Evolutionary conservation across 2,888 invertebrate genomes (phyloP).

Genomic region (Agrenia bidenticulata): DNA sequence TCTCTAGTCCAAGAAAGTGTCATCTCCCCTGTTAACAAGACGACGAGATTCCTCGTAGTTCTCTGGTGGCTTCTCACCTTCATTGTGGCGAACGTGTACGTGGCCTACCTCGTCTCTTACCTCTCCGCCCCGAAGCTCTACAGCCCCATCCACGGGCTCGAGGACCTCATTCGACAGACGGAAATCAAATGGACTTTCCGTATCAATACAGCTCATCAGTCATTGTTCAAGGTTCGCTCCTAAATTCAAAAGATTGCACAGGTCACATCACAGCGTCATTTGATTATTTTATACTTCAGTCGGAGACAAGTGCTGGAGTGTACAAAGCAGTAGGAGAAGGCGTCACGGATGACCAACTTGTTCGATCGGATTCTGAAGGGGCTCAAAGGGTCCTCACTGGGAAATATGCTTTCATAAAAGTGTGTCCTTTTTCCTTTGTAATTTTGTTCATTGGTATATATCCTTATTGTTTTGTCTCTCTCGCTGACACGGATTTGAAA

Average conservation of each 20-base stretch:
- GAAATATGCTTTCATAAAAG: constrained; percentile 50
- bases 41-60: constrained; percentile 43
- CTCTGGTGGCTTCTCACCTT: constrained; percentile 51
- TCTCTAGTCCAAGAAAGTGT: constrained; percentile 52
- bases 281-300: constrained; percentile 17
- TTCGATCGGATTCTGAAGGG: constrained; percentile 36
- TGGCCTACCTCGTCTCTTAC: constrained; percentile 50
- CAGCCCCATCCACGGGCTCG: constrained; percentile 47
- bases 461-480: too few relatives aligned
- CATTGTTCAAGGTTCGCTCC: constrained; percentile 48
- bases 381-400: constrained; percentile 39
- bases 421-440: not conserved
- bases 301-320: constrained; percentile 34
- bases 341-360: constrained; percentile 31
- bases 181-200: constrained; percentile 49
- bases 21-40: constrained; percentile 42
- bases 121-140: constrained; percentile 47
- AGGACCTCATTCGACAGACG: constrained; percentile 41
- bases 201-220: constrained; percentile 41
- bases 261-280: too few relatives aligned
- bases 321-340: constrained; percentile 47
- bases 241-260: not conserved
- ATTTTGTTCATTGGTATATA: not conserved
- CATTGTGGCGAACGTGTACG: constrained; percentile 49
- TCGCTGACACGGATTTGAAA: not conserved